Base-by-base conservation (phyloP, 2,888 invertebrate species). In the Calameuta filiformis region DNA sequence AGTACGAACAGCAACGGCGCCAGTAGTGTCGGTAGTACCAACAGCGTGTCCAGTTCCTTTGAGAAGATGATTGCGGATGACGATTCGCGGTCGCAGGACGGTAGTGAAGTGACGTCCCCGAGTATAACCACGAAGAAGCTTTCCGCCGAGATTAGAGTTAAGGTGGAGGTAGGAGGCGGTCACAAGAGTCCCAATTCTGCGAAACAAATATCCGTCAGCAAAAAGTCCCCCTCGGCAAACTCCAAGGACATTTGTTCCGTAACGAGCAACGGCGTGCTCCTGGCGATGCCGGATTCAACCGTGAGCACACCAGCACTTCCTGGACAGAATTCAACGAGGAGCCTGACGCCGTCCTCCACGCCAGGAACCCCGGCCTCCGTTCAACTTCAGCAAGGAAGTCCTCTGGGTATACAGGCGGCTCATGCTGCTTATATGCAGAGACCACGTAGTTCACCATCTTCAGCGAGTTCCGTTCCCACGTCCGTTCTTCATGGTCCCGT, bases 1-100 rank as follows among this genome's bases (percentile, higher is more conserved):
- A 95, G 94, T 87, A 95, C 94, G 87, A 96, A 95, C 86, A 95
- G 95, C 88, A 95, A 95, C 84, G 96, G 96, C 40, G 96, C 95
- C 69, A 96, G 95, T 85, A 96, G 96, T 88, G 95, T 95, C 73
- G 94, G 93, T 86, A 92, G 93, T 91, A 91, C 93, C 88, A 91
- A 93, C 92, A 90, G 94, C 91, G 90, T 94, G 1, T 90, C 94
- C 0, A 94, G 95, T 78, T 95, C 95, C 0, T 95, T 95, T 84
- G 96, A 96, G 86, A 96, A 96, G 89, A 93, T 96, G 88, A 93
- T 94, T 82, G 95, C 94, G 33, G 96, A 96, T 90, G 96, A 96
- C 80, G 96, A 96, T 89, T 96, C 96, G 6, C 92, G 95, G 82
- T 96, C 95, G 35, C 95, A 95, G 84, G 95, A 95, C 81, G 94